These are phyloP conservation scores for Otus scops DNA, from an alignment of 2,797 vertebrate genomes.

Conservation along the genomic window DNA sequence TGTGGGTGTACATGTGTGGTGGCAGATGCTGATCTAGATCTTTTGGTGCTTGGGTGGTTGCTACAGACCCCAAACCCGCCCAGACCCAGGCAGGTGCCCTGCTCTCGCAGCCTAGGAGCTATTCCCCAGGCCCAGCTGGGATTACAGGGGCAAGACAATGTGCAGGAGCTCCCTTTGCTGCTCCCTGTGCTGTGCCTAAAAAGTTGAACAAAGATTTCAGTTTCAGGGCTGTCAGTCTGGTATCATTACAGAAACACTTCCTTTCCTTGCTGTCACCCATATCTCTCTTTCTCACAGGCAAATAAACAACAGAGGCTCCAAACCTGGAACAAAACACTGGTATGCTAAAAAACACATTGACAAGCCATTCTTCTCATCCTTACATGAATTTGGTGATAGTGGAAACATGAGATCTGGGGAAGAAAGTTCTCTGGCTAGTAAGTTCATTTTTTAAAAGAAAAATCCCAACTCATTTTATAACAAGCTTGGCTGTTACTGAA, in stretches of 20 bases:
- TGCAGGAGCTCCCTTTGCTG: background rate
- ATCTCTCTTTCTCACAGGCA: background rate
- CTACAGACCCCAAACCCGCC: background rate
- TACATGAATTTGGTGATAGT: background rate
- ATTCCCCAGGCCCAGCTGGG: background rate
- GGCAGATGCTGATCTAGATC: background rate
- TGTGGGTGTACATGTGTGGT: background rate
- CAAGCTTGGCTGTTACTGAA: background rate
- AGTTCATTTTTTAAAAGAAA: background rate
- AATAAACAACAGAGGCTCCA: constrained; percentile 3
- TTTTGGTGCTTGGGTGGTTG: background rate
- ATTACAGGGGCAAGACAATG: rapidly evolving
- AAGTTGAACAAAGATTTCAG: background rate
- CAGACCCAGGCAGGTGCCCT: background rate
- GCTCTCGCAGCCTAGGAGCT: background rate
- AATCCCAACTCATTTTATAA: background rate
- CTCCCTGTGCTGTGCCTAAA: background rate
- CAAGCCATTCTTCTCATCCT: background rate
- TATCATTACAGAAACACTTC: background rate
- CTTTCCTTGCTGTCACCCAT: background rate
- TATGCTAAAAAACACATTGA: background rate
- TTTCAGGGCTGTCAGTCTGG: background rate
- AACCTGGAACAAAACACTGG: constrained; percentile 14
- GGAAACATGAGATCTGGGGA: background rate
- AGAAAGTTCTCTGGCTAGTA: background rate